Percentiles rank a stretch among this genome's conserved stretches.
phyloP scores from a whole-genome alignment of 2,113 vertebrate species.

The Ciconia boyciana region DNA sequence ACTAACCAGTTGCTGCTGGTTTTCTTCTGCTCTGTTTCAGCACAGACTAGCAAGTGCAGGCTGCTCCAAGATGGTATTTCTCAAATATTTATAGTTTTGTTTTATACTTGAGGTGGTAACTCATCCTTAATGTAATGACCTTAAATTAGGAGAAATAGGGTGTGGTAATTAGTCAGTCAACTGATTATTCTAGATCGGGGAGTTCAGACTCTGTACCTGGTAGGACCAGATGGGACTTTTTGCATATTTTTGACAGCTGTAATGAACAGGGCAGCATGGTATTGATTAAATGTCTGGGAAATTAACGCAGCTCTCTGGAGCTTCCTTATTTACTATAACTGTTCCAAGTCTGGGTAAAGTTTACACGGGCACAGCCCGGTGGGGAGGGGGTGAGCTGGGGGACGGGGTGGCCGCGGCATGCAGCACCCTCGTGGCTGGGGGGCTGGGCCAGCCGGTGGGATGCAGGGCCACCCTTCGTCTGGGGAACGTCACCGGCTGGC shows the following conservation, averaged over 20 bases:
- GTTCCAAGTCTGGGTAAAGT: background rate
- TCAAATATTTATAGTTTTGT: conserved; percentile 55
- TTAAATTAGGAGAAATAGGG: conserved; percentile 22
- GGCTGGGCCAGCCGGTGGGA: background rate
- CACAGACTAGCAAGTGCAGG: background rate
- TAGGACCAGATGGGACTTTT: conserved; percentile 57
- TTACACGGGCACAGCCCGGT: background rate
- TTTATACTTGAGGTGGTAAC: conserved; percentile 26
- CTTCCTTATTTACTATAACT: background rate
- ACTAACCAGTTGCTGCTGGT: background rate
- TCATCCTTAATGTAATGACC: conserved; percentile 23
- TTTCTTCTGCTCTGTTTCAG: background rate
- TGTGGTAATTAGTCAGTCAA: conserved; percentile 49
- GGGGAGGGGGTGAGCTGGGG: background rate
- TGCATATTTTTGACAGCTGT: conserved; percentile 67
- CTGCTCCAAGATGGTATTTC: background rate
- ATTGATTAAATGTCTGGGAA: conserved; percentile 62
- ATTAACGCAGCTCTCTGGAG: conserved; percentile 32
- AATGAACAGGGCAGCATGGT: conserved; percentile 46
- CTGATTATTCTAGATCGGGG: conserved; percentile 5
- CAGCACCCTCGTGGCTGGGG: background rate
- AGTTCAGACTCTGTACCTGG: background rate
- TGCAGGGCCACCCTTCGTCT: background rate
- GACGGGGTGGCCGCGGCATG: rapidly evolving
- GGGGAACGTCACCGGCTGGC: background rate